phyloP scores from a whole-genome alignment of 2,888 invertebrate species.

The Junonia oenone region DNA sequence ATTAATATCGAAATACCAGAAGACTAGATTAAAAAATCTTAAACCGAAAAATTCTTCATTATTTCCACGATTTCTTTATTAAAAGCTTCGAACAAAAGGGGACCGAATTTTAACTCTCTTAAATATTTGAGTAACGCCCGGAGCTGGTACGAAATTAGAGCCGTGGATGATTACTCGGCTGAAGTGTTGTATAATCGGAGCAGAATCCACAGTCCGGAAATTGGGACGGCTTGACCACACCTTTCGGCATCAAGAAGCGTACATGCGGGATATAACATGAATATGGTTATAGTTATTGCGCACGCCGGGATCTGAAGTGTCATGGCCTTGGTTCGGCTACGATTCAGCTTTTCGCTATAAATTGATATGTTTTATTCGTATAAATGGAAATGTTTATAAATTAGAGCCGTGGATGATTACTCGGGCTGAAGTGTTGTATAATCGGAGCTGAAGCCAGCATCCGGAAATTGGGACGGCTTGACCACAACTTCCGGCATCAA shows the following conservation, averaged over 20 bases:
- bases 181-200: slow-evolving; percentile 27
- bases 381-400: too few relatives aligned
- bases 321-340: too few relatives aligned
- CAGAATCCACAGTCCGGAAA: slow-evolving; percentile 44
- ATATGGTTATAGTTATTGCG: too few relatives aligned
- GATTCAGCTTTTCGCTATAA: too few relatives aligned
- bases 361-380: too few relatives aligned
- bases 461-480: slow-evolving; percentile 60
- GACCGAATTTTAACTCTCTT: slow-evolving; percentile 24
- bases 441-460: slow-evolving; percentile 22
- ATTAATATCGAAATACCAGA: not conserved
- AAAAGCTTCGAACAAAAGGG: slow-evolving; percentile 26
- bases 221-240: slow-evolving; percentile 52
- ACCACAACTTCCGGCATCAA: too few relatives aligned
- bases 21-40: slow-evolving; percentile 10
- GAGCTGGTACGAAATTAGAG: slow-evolving; percentile 21
- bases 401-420: slow-evolving; percentile 23
- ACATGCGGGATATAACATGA: too few relatives aligned
- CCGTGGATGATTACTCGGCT: slow-evolving; percentile 21
- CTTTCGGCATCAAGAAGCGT: too few relatives aligned
- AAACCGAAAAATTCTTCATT: slow-evolving; percentile 14
- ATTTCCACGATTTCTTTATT: slow-evolving; percentile 16
- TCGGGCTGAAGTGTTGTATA: slow-evolving; percentile 25
- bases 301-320: too few relatives aligned
- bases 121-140: slow-evolving; percentile 28